phyloP scores from a whole-genome alignment of 2,888 invertebrate genomes.

The Coenonympha glycerion region DNA sequence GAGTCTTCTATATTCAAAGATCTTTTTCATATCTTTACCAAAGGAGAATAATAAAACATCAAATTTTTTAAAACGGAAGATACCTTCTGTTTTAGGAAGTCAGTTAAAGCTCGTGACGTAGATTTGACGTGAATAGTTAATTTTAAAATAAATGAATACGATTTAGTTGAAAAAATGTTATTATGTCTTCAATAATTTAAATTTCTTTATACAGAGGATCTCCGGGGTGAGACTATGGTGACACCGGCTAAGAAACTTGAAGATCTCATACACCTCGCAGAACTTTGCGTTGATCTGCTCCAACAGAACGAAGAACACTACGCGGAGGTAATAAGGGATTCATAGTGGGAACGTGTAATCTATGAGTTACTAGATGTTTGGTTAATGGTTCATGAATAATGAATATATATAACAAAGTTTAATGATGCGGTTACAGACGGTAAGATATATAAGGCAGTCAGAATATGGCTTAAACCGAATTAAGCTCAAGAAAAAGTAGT shows the following conservation, averaged over 20 bases:
- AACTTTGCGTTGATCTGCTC: conserved; percentile 97
- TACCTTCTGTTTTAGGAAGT: too few species aligned
- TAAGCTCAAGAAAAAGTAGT: too few species aligned
- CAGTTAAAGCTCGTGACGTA: too few species aligned
- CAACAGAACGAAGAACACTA: conserved; percentile 99
- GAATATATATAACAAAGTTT: background rate
- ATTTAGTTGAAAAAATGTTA: too few species aligned
- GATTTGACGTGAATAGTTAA: too few species aligned
- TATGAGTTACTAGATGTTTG: conserved; percentile 10
- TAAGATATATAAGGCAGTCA: background rate
- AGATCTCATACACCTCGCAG: conserved; percentile 97
- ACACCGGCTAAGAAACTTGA: conserved; percentile 94
- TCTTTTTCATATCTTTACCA: too few species aligned
- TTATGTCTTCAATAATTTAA: too few species aligned
- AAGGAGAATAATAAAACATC: too few species aligned
- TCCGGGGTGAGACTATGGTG: conserved; percentile 87
- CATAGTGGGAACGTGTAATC: background rate
- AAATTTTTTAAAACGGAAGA: too few species aligned
- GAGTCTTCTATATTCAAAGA: too few species aligned
- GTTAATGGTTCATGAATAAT: conserved; percentile 6
- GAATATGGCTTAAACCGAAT: too few species aligned
- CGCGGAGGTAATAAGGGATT: conserved; percentile 87
- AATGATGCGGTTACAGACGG: background rate
- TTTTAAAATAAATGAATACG: too few species aligned
- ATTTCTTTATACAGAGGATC: conserved; percentile 78